Percentiles rank a stretch among this genome's conserved stretches.
Evolutionary conservation across 2,888 invertebrate species (phyloP).

Genomic region (Anaspis maculata): DNA sequence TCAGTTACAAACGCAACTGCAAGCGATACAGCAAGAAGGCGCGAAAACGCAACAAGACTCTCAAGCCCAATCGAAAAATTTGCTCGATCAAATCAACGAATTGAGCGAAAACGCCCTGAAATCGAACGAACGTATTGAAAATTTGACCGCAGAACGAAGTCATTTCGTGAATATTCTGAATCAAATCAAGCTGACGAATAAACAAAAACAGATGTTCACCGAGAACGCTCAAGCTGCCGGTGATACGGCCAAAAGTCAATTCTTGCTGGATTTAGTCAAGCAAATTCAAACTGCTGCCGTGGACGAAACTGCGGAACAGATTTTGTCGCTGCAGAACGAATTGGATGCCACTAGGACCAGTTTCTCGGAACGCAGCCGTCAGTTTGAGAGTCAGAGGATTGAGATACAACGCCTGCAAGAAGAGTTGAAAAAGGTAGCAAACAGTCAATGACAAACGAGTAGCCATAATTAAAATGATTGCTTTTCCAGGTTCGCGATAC

Average conservation of each 20-base stretch:
- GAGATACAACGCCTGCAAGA: constrained; percentile 22
- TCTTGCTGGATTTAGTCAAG: constrained; percentile 16
- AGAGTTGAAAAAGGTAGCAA: constrained; percentile 21
- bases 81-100: constrained; percentile 13
- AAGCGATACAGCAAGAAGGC: constrained; percentile 8
- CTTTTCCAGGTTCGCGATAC: no score
- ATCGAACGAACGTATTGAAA: not conserved
- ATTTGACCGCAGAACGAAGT: constrained; percentile 19
- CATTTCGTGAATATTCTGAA: constrained; percentile 18
- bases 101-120: constrained; percentile 18
- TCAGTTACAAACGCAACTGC: constrained; percentile 34
- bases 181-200: constrained; percentile 22
- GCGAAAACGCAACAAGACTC: constrained; percentile 7
- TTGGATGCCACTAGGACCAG: constrained; percentile 15
- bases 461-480: no score
- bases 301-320: constrained; percentile 12
- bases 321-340: constrained; percentile 19
- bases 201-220: constrained; percentile 37
- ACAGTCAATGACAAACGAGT: no score
- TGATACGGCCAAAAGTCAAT: constrained; percentile 3
- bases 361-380: constrained; percentile 16
- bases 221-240: constrained; percentile 15
- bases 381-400: constrained; percentile 16
- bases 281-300: constrained; percentile 14
- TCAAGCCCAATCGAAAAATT: constrained; percentile 15